Conservation (phyloP, 2,797 vertebrate species). For the Miichthys miiuy region DNA sequence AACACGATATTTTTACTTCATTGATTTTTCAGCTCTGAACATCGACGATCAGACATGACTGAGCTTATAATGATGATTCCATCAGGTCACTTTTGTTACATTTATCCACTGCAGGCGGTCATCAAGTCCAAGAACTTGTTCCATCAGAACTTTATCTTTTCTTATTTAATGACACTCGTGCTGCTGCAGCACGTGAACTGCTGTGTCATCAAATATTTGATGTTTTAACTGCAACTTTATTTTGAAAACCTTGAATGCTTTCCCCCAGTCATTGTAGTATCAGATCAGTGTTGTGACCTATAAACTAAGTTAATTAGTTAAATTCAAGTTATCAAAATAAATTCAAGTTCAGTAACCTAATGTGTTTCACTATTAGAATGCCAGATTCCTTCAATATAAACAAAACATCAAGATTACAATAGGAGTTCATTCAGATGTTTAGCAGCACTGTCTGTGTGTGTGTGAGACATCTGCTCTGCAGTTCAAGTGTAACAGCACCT, state of each 20-base stretch:
- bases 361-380: not conserved
- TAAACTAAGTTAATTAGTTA: not conserved
- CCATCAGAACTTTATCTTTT: not conserved
- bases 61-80: not conserved
- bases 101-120: not conserved
- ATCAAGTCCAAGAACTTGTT: not conserved
- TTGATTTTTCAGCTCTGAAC: slow-evolving; percentile 13
- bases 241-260: not conserved
- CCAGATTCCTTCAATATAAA: not conserved
- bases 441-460: slow-evolving; percentile 4
- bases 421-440: slow-evolving; percentile 10
- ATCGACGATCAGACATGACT: not conserved
- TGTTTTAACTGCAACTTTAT: not conserved
- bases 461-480: not conserved
- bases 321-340: no score
- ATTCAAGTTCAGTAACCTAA: not conserved
- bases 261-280: not conserved
- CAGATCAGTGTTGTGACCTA: not conserved
- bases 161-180: slow-evolving; percentile 1
- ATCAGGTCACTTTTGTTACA: not conserved
- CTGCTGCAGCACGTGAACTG: slow-evolving; percentile 9
- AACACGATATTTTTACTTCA: slow-evolving; percentile 7
- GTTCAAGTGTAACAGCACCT: not conserved
- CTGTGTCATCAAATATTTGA: not conserved
- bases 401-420: not conserved